Evolutionary conservation across 2,113 vertebrate species (phyloP).

Genomic region (Entomyzon cyanotis): DNA sequence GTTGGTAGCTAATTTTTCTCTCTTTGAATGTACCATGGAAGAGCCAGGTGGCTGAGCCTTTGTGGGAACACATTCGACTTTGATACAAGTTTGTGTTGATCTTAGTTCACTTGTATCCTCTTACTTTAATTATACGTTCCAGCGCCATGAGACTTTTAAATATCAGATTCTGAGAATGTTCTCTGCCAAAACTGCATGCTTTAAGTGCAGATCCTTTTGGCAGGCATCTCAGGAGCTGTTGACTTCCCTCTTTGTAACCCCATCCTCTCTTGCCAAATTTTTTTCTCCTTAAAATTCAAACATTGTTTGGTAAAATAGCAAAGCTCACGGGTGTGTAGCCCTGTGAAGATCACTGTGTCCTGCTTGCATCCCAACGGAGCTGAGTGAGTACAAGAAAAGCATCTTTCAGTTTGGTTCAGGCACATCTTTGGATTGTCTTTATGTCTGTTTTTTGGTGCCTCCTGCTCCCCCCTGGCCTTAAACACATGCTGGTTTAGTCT

Average conservation of each 20-base stretch:
- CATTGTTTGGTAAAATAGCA: neutral
- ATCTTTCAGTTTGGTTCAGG: neutral
- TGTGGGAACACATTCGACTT: neutral
- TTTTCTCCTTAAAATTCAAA: neutral
- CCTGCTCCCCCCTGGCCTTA: neutral
- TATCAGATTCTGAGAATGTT: conserved; percentile 19
- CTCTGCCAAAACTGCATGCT: conserved; percentile 23
- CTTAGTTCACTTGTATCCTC: conserved; percentile 7
- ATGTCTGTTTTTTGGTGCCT: neutral
- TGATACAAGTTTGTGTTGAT: neutral
- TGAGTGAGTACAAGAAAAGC: neutral
- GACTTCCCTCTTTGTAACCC: conserved; percentile 4
- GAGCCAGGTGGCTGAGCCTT: neutral
- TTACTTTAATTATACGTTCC: neutral
- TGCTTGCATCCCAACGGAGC: neutral
- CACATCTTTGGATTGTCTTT: neutral
- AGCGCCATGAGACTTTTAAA: conserved; percentile 14
- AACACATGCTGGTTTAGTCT: neutral
- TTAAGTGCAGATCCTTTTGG: conserved; percentile 31
- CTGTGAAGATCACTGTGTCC: neutral
- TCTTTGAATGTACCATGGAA: neutral
- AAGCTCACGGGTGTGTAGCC: neutral
- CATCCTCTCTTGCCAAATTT: neutral
- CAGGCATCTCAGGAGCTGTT: conserved; percentile 14
- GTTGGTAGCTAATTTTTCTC: neutral